A percentile compares a stretch with the other conserved stretches of the same genome.
phyloP scores from a whole-genome alignment of 1,140 invertebrate species.

The Lordiphosa clarofinis region DNA sequence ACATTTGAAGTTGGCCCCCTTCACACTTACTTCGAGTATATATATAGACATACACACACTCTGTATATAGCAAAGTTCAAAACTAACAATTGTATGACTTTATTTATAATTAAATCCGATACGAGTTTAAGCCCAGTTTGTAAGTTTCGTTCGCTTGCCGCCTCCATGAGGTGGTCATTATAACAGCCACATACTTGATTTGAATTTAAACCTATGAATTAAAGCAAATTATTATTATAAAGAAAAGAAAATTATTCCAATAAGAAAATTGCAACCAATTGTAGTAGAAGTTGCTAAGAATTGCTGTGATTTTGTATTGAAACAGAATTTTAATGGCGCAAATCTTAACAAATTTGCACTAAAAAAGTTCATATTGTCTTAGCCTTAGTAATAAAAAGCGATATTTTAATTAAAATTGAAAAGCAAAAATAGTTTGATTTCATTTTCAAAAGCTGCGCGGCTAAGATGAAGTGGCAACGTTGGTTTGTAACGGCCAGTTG shows the following conservation, averaged over 20 bases:
- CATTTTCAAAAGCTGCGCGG: too few species aligned
- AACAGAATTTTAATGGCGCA: slow-evolving; percentile 39
- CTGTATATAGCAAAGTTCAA: slow-evolving; percentile 28
- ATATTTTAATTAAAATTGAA: slow-evolving; percentile 11
- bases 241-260: slow-evolving; percentile 8
- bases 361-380: slow-evolving; percentile 36
- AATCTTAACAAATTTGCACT: slow-evolving; percentile 7
- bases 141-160: slow-evolving; percentile 37
- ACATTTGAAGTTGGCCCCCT: slow-evolving; percentile 20
- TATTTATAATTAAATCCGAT: slow-evolving; percentile 34
- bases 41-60: slow-evolving; percentile 9
- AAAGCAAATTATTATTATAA: slow-evolving; percentile 41
- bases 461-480: too few species aligned
- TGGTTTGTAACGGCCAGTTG: too few species aligned
- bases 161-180: slow-evolving; percentile 44
- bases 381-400: slow-evolving; percentile 30
- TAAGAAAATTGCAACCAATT: slow-evolving; percentile 49
- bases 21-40: slow-evolving; percentile 2
- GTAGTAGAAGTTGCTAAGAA: slow-evolving; percentile 47
- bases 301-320: slow-evolving; percentile 60
- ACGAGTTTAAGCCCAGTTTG: slow-evolving; percentile 38
- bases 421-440: not conserved
- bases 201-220: slow-evolving; percentile 52
- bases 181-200: slow-evolving; percentile 19
- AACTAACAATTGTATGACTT: slow-evolving; percentile 23